Percentiles rank a stretch among this genome's conserved stretches.
These are phyloP conservation scores for Boloria selene DNA, from an alignment of 2,888 invertebrate genomes.

Conservation along the genomic window DNA sequence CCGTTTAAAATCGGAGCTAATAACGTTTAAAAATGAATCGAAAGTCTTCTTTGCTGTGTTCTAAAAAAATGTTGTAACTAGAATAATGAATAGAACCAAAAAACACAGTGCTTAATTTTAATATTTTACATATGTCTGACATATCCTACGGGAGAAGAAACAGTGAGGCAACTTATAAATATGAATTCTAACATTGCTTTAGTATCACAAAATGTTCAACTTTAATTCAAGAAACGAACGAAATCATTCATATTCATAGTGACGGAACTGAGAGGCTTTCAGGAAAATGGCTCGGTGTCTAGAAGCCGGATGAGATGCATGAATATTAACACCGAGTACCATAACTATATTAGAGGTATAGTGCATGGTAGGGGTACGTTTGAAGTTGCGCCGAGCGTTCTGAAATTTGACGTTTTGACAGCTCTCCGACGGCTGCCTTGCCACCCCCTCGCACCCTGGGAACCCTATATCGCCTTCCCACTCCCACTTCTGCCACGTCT, in stretches of 20 bases:
- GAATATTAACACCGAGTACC: slow-evolving; percentile 78
- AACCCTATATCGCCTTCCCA: slow-evolving; percentile 61
- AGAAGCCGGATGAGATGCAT: slow-evolving; percentile 78
- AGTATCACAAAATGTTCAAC: slow-evolving; percentile 47
- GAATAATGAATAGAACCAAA: no score
- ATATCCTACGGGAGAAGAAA: not conserved
- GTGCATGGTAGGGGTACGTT: slow-evolving; percentile 78
- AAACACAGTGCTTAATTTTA: not conserved
- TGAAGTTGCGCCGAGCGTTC: slow-evolving; percentile 80
- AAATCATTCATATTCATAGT: slow-evolving; percentile 80
- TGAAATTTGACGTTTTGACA: slow-evolving; percentile 84
- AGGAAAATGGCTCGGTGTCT: slow-evolving; percentile 76
- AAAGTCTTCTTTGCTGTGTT: no score
- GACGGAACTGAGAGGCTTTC: slow-evolving; percentile 70
- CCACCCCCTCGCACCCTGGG: slow-evolving; percentile 52
- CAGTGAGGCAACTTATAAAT: slow-evolving; percentile 14
- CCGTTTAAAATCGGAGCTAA: not conserved
- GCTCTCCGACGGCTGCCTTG: slow-evolving; percentile 78
- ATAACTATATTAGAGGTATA: slow-evolving; percentile 78
- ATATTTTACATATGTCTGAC: not conserved
- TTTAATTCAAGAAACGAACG: slow-evolving; percentile 74
- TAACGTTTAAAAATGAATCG: no score
- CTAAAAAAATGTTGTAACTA: no score
- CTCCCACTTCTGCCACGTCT: slow-evolving; percentile 79
- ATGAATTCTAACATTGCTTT: slow-evolving; percentile 20